Conservation (phyloP, 2,113 vertebrate genomes). For the Thryonomys swinderianus region DNA sequence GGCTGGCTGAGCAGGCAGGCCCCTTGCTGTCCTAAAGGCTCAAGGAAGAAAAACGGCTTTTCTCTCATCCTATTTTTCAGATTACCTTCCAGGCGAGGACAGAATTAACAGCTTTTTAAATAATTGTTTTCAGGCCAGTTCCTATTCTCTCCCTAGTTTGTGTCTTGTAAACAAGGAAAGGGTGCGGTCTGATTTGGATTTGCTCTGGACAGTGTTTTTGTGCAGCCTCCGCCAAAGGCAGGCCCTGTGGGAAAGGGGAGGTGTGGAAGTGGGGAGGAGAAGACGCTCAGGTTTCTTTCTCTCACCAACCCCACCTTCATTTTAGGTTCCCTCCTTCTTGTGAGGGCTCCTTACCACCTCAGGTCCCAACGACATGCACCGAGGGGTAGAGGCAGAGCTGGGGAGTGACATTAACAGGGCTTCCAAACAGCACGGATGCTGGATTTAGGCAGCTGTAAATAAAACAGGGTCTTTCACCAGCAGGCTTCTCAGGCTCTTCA, state of each 20-base stretch:
- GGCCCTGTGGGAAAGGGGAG: conserved; percentile 19
- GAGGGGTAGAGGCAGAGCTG: background rate
- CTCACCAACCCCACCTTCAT: background rate
- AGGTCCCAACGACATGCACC: background rate
- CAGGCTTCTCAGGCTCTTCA: background rate
- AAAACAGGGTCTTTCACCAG: background rate
- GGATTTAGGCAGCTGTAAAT: background rate
- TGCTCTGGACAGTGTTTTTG: conserved; percentile 22
- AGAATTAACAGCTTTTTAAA: conserved; percentile 25
- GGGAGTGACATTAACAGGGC: background rate
- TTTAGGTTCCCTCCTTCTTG: background rate
- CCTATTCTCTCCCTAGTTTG: conserved; percentile 22
- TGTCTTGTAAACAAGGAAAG: conserved; percentile 74
- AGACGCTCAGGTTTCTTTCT: background rate
- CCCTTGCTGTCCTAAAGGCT: background rate
- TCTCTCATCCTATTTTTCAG: conserved; percentile 32
- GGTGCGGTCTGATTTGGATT: conserved; percentile 63
- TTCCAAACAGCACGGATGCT: background rate
- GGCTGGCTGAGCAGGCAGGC: background rate
- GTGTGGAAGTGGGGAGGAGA: background rate
- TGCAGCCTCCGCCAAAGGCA: background rate
- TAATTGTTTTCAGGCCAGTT: conserved; percentile 9
- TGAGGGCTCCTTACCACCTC: background rate
- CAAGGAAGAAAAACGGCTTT: conserved; percentile 22
- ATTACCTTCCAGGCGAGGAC: background rate